Percentiles rank a stretch among this genome's conserved stretches.
These are phyloP conservation scores for Eupithecia subumbrata DNA, from an alignment of 2,888 invertebrate species.

Conservation along the genomic window DNA sequence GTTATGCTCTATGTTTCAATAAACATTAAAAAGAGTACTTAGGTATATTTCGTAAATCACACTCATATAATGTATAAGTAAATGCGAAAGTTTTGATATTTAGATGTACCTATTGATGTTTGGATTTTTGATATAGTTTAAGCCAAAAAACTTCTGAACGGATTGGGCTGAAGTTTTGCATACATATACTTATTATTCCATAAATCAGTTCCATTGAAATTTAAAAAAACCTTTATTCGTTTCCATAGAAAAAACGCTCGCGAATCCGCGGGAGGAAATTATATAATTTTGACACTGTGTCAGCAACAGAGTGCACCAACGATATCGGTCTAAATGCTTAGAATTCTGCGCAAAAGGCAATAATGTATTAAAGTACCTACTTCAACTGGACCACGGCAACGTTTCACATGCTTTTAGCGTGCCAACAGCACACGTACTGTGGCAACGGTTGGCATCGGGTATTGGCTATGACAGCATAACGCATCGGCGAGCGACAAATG, in stretches of 20 bases:
- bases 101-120: too few relatives aligned
- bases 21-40: background rate
- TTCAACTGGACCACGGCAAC: background rate
- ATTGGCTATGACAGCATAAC: slow-evolving; percentile 46
- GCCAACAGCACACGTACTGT: slow-evolving; percentile 37
- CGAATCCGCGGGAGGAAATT: too few relatives aligned
- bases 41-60: background rate
- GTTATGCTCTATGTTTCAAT: background rate
- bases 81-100: too few relatives aligned
- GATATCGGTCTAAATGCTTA: background rate
- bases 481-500: slow-evolving; percentile 37
- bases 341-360: background rate
- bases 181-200: too few relatives aligned
- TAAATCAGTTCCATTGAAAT: too few relatives aligned
- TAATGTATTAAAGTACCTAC: background rate
- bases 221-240: too few relatives aligned
- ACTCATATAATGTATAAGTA: too few relatives aligned
- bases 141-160: too few relatives aligned
- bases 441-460: slow-evolving; percentile 48
- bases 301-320: background rate
- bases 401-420: slow-evolving; percentile 9
- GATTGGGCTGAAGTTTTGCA: too few relatives aligned
- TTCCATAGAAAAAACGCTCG: too few relatives aligned
- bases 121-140: too few relatives aligned
- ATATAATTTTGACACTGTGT: too few relatives aligned